Base-by-base conservation (phyloP, 2,797 vertebrate genomes). In the Schizopygopsis malacanthus region DNA sequence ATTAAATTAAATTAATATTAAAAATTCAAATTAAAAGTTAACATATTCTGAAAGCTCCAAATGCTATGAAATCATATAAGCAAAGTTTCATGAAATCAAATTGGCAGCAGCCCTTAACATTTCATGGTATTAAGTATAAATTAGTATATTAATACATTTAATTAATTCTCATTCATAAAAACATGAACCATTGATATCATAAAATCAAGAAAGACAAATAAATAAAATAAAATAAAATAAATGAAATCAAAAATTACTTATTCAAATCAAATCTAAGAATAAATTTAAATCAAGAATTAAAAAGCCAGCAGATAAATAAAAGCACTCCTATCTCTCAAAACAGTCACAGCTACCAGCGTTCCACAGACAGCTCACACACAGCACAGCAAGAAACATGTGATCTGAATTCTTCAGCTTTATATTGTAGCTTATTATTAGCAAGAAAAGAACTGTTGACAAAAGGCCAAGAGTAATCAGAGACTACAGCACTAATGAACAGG, bases 391-490 rank as follows among this genome's bases (percentile, higher is more conserved):
- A 37, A 43, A 61, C 39, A 33, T 12, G 61, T 37, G 72, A 77
- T 76, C 82, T 41, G 45, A 83, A 76, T 54, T 83, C 59, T 77
- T 65, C 59, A 54, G 28, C 47, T 22, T 54, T 37, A 54, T 76
- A 54, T 76, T 13, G 47, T 76, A 65, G 20, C 33, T 76, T 50
- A 67, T 83, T 83, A 83, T 67, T 75, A 72, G 41, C 52, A 15
- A 72, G 84, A 72, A 85, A 79, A 85, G 56, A 72, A 15, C 50
- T 70, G 15, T 72, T 39, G 82, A 83, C 84, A 83, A 82, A 82
- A 85, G 76, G 84, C 69, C 80, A 85, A 28, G 75, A 85, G 84
- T 85, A 88, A 88, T 78, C 81, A 82, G 80, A 85, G 83, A 83
- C 71, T 61, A 72, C 69, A 70, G 70, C 65, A 61, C 43, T 87